Base-by-base conservation (phyloP, 1,140 invertebrate species). In the Thaumatotibia leucotreta region DNA sequence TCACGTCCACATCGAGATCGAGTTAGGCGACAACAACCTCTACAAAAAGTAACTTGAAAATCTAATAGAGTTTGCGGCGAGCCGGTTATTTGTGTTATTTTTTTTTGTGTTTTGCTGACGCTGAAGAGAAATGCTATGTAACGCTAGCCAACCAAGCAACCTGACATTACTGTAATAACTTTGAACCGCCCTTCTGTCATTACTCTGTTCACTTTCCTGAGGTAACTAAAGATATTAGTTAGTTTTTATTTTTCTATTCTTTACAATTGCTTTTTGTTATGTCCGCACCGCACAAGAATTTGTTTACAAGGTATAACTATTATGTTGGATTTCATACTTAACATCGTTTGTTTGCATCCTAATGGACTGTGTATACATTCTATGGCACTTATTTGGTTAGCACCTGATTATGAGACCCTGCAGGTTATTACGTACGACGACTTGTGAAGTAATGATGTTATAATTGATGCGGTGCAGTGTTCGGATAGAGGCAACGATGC, bases 11-110 rank as follows among this genome's bases (percentile, higher is more conserved):
- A 80, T 84, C 78, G 75, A 80, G 79, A 80, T 83, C 76, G 76
- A 83, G 80, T 83, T 85, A 83, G 79, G 65, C 80, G 83, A 81
- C 79, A 79, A 83, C 82, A 83, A 77, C 83, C 73, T 79, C 72
- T 78, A 76, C 84, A 86, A 88, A 90, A 88, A 86, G 78, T 79
- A 85, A 80, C 74, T 82, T 83, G 77, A 77, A 84, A 88, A 86
- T 88, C 81, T 88, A 86, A 88, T 88, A 86, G 84, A 86, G 81
- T 83, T 89, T 86, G 86, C 82, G 81, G 82, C 84, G 72, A 81
- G 77, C 74, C 72, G 74, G 76, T 77, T 82, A 83, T 83, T 86
- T 86, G 80, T 83, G 74, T 81, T 86, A 73, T 82, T 83, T 88
- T 83, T 88, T 86, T 86, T 84, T 76, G 77, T 66, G 20, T 78